These are phyloP conservation scores for Drosophila tristis DNA, from an alignment of 1,140 invertebrate genomes.

Conservation along the genomic window DNA sequence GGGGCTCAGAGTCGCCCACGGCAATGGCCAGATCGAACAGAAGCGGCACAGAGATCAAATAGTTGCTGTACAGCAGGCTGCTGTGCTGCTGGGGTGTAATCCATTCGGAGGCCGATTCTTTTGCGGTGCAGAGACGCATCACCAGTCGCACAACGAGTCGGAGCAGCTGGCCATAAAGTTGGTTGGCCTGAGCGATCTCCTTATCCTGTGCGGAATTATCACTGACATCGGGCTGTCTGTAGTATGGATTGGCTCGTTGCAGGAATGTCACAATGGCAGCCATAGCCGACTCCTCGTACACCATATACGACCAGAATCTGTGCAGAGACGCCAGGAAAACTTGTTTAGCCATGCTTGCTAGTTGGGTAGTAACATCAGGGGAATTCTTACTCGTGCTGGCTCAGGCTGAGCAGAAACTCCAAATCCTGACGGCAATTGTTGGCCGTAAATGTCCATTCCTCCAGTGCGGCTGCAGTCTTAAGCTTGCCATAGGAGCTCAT, in stretches of 20 bases:
- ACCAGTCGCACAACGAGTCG: slow-evolving; percentile 88
- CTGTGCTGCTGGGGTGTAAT: slow-evolving; percentile 88
- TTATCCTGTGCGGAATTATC: slow-evolving; percentile 22
- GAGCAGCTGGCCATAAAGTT: slow-evolving; percentile 86
- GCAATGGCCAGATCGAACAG: slow-evolving; percentile 91
- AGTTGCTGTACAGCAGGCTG: slow-evolving; percentile 91
- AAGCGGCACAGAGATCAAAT: slow-evolving; percentile 92
- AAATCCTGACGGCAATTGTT: slow-evolving; percentile 66
- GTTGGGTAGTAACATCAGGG: too few species aligned
- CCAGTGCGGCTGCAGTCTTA: slow-evolving; percentile 61
- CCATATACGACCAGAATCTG: slow-evolving; percentile 90
- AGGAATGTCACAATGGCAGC: slow-evolving; percentile 89
- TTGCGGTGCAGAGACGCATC: slow-evolving; percentile 90
- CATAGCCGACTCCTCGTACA: slow-evolving; percentile 88
- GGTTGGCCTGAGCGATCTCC: slow-evolving; percentile 46
- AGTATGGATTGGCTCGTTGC: slow-evolving; percentile 89
- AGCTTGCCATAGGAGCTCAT: slow-evolving; percentile 54
- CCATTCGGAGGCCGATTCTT: slow-evolving; percentile 89
- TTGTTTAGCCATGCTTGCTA: background rate
- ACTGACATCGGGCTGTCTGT: slow-evolving; percentile 84
- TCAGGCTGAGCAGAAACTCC: slow-evolving; percentile 60
- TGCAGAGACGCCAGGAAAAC: background rate
- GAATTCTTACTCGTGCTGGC: slow-evolving; percentile 67
- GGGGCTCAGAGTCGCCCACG: slow-evolving; percentile 86
- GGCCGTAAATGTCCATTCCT: slow-evolving; percentile 74